A percentile compares a stretch with the other conserved stretches of the same genome.
These are phyloP conservation scores for Sebastes flavidus DNA, from an alignment of 2,797 vertebrate genomes.

Conservation along the genomic window DNA sequence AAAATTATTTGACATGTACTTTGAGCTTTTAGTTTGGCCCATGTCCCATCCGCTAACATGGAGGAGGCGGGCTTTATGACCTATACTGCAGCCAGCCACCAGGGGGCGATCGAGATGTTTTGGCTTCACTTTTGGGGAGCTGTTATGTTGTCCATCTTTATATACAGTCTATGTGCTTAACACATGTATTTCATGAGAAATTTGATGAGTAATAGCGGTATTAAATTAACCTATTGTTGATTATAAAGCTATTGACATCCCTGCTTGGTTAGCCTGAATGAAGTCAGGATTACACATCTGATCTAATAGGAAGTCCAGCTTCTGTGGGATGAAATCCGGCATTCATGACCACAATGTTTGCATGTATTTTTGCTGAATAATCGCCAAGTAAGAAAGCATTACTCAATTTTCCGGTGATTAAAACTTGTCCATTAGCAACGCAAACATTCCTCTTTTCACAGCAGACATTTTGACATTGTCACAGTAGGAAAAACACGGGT, in stretches of 20 bases:
- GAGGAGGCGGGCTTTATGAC: accelerated
- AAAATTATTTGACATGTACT: too few relatives aligned
- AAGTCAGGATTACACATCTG: background rate
- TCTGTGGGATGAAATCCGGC: too few relatives aligned
- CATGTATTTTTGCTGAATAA: too few relatives aligned
- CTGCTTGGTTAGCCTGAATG: background rate
- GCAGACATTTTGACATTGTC: background rate
- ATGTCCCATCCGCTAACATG: too few relatives aligned
- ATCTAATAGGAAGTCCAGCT: background rate
- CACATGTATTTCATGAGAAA: background rate
- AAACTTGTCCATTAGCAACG: background rate
- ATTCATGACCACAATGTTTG: too few relatives aligned
- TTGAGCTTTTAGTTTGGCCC: too few relatives aligned
- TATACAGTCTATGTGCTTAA: background rate
- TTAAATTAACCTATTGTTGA: background rate
- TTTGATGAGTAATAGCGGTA: background rate
- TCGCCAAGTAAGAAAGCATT: background rate
- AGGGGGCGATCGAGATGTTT: too few relatives aligned
- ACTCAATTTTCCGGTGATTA: background rate
- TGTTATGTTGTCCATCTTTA: too few relatives aligned
- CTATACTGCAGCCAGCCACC: too few relatives aligned
- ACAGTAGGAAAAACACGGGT: background rate
- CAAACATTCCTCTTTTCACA: background rate
- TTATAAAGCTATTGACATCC: background rate
- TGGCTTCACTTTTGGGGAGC: too few relatives aligned